A percentile compares a stretch with the other conserved stretches of the same genome.
These are phyloP conservation scores for Phalacrocorax aristotelis DNA, from an alignment of 2,113 vertebrate genomes.

Conservation along the genomic window DNA sequence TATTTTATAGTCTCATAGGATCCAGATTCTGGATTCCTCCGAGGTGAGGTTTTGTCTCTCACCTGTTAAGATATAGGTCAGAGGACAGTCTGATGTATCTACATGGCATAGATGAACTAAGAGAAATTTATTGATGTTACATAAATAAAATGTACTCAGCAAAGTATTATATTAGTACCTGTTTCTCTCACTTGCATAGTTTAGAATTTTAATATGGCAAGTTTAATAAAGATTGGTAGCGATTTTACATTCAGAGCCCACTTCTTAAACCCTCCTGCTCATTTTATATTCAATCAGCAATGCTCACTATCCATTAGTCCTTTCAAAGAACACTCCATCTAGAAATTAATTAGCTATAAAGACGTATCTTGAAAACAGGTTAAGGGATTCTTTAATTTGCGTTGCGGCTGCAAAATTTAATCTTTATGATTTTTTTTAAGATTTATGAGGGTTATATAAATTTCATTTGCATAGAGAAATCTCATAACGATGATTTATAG, in stretches of 20 bases:
- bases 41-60: neutral
- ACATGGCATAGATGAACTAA: neutral
- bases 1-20: neutral
- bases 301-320: constrained; percentile 49
- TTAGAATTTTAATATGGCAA: constrained; percentile 10
- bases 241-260: constrained; percentile 32
- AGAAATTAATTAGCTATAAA: constrained; percentile 65
- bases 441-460: constrained; percentile 69
- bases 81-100: neutral
- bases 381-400: constrained; percentile 40
- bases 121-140: constrained; percentile 16
- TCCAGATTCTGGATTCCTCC: neutral
- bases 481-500: constrained; percentile 64
- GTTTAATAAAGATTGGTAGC: constrained; percentile 29
- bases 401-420: constrained; percentile 38
- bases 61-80: neutral
- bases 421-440: constrained; percentile 57
- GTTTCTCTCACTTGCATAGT: neutral
- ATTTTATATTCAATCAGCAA: constrained; percentile 63
- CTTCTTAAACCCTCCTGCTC: constrained; percentile 29
- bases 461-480: constrained; percentile 69
- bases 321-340: constrained; percentile 56
- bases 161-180: neutral
- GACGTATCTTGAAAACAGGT: constrained; percentile 41
- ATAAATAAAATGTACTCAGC: neutral